Evolutionary conservation across 2,113 vertebrate species (phyloP).

Genomic region (Lipotes vexillifer): DNA sequence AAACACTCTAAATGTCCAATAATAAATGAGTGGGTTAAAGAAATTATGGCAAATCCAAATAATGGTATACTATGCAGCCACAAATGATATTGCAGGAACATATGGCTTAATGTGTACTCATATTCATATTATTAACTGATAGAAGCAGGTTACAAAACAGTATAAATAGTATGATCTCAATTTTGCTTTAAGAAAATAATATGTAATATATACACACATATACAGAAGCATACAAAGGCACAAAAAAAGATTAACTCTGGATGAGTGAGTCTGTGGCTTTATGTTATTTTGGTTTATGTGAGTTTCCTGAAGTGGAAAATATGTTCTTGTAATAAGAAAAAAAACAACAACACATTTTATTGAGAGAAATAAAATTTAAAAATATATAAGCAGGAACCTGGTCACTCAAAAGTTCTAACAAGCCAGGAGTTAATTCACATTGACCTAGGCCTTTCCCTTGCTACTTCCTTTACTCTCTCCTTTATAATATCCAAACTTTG

Average conservation of each 20-base stretch:
- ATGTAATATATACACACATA: neutral
- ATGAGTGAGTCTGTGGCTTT: neutral
- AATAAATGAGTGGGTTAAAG: conserved; percentile 14
- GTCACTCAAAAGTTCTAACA: neutral
- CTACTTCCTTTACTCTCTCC: neutral
- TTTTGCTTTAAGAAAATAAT: conserved; percentile 7
- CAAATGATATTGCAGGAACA: neutral
- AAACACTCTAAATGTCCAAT: neutral
- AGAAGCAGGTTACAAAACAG: neutral
- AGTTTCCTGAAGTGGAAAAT: conserved; percentile 23
- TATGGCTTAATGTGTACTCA: neutral
- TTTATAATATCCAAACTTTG: neutral
- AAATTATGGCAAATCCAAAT: neutral
- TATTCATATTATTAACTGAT: neutral
- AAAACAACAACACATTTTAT: neutral
- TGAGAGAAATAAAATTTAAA: neutral
- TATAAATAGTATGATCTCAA: neutral
- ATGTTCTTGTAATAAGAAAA: neutral
- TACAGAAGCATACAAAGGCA: neutral
- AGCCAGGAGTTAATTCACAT: neutral
- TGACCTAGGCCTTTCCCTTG: neutral
- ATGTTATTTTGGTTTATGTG: neutral
- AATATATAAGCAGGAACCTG: neutral
- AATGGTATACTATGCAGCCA: neutral
- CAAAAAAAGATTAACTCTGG: neutral